Evolutionary conservation across 2,888 invertebrate species (phyloP).

Genomic region (Eupithecia pulchellata): DNA sequence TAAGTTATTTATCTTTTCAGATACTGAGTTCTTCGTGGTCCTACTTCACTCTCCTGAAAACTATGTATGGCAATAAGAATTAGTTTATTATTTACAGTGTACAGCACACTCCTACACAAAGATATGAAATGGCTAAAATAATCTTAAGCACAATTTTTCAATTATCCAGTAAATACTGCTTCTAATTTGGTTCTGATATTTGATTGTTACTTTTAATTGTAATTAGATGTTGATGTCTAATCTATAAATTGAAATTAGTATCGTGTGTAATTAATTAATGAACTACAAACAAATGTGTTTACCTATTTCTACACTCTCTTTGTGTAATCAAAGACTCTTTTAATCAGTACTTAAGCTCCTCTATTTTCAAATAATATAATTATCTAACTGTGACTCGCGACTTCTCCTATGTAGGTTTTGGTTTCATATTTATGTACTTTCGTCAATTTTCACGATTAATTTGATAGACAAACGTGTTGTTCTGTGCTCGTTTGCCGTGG

Average conservation of each 20-base stretch:
- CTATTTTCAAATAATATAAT: not conserved
- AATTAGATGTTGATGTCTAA: no score
- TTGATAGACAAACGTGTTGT: no score
- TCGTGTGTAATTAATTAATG: no score
- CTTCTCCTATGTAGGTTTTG: no score
- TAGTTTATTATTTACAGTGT: not conserved
- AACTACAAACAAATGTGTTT: not conserved
- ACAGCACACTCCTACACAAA: not conserved
- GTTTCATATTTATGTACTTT: no score
- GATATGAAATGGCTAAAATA: not conserved
- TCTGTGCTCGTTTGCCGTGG: no score
- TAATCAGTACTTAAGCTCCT: not conserved
- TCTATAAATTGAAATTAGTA: no score
- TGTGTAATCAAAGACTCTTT: not conserved
- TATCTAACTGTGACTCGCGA: no score
- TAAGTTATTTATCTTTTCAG: slow-evolving; percentile 53
- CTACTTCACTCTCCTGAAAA: slow-evolving; percentile 63
- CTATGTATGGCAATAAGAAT: slow-evolving; percentile 45
- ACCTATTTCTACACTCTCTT: not conserved
- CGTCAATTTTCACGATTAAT: no score
- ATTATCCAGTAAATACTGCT: no score
- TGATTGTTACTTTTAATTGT: no score
- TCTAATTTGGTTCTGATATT: no score
- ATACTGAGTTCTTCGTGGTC: slow-evolving; percentile 68
- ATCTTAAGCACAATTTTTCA: not conserved